Evolutionary conservation across 2,113 vertebrate genomes (phyloP).

Genomic region (Ptilorrhoa leucosticta): DNA sequence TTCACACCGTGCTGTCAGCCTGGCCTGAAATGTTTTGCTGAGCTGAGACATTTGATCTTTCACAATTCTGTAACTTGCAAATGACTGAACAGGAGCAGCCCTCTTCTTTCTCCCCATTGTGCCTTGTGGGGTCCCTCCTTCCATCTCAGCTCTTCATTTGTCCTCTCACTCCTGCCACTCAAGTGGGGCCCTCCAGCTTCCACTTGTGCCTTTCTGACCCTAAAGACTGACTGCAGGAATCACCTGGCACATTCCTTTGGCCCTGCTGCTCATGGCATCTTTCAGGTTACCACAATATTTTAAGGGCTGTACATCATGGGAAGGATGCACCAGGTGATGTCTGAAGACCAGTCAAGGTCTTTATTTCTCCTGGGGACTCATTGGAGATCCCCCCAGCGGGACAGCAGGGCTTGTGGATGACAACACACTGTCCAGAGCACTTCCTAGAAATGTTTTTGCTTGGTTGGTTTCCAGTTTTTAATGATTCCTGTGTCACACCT

Average conservation of each 20-base stretch:
- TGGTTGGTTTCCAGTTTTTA: not conserved
- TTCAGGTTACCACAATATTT: not conserved
- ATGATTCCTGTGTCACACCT: not conserved
- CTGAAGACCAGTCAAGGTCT: not conserved
- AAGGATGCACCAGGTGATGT: not conserved
- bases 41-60: not conserved
- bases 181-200: not conserved
- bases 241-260: not conserved
- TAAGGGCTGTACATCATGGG: not conserved
- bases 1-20: not conserved
- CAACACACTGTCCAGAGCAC: not conserved
- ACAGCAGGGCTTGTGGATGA: not conserved
- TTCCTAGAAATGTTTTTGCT: not conserved
- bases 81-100: not conserved
- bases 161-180: not conserved
- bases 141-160: not conserved
- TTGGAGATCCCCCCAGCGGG: rapidly evolving
- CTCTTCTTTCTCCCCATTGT: not conserved
- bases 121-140: not conserved
- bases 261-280: not conserved
- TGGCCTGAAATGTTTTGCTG: not conserved
- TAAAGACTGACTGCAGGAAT: not conserved
- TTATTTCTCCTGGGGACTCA: not conserved
- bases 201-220: not conserved
- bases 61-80: not conserved